Conservation (phyloP, 2,888 invertebrate species). For the Nasonia oneida region DNA sequence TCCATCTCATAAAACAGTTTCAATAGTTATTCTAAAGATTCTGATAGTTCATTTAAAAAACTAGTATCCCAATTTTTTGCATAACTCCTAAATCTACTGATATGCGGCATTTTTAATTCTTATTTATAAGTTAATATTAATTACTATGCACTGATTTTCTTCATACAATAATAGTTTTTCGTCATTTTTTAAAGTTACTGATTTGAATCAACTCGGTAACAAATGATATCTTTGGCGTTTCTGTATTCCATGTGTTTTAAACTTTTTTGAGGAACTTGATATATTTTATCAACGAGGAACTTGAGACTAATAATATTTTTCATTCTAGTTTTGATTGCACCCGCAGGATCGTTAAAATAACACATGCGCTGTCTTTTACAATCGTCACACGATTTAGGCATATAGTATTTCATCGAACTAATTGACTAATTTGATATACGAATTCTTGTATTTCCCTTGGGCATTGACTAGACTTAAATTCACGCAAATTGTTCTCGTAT, state of each 20-base stretch:
- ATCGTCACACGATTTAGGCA: background rate
- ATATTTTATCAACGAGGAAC: conserved; percentile 22
- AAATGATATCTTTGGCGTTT: conserved; percentile 12
- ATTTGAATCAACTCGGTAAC: background rate
- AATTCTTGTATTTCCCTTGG: background rate
- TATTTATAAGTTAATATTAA: background rate
- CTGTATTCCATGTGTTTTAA: background rate
- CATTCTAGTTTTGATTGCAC: conserved; percentile 24
- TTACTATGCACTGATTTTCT: background rate
- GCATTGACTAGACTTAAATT: conserved; percentile 35
- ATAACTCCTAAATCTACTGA: background rate
- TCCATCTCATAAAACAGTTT: background rate
- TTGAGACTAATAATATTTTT: background rate
- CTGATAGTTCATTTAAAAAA: background rate
- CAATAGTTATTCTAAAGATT: background rate
- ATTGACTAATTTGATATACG: conserved; percentile 42
- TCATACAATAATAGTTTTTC: background rate
- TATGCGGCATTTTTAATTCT: background rate
- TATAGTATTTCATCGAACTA: conserved; percentile 5
- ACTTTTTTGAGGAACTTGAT: conserved; percentile 31
- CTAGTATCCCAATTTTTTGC: background rate
- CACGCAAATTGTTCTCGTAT: background rate
- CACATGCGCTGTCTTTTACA: background rate
- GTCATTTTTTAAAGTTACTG: background rate
- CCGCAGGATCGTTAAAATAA: background rate